These are phyloP conservation scores for Heliconius aoede DNA, from an alignment of 2,888 invertebrate genomes.

Conservation along the genomic window DNA sequence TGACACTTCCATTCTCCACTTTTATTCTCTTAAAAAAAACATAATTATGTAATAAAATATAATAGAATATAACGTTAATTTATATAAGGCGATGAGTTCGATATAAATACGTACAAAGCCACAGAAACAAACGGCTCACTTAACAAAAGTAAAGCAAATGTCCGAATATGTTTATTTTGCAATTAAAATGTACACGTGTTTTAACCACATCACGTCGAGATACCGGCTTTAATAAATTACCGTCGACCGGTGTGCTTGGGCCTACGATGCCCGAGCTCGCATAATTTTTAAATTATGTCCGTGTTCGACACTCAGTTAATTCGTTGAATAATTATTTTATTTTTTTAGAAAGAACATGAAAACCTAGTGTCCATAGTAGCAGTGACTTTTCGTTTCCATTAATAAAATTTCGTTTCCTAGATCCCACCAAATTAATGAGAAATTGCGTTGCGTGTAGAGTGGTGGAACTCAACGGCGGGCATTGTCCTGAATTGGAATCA, in stretches of 20 bases:
- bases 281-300: conserved; percentile 13
- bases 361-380: no score
- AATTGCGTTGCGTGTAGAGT: no score
- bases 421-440: not conserved
- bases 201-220: conserved; percentile 37
- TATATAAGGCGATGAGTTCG: not conserved
- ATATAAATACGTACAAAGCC: not conserved
- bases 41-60: not conserved
- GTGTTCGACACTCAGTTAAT: conserved; percentile 1
- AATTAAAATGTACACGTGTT: conserved; percentile 40
- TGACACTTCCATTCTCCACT: no score
- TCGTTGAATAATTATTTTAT: not conserved
- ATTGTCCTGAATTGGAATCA: no score
- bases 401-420: no score
- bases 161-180: conserved; percentile 27
- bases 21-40: no score
- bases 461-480: no score
- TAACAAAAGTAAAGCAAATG: conserved; percentile 23
- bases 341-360: not conserved
- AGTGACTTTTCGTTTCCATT: no score
- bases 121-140: conserved; percentile 12
- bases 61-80: not conserved
- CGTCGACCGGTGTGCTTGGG: conserved; percentile 26
- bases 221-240: conserved; percentile 37
- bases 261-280: conserved; percentile 1